Base-by-base conservation (phyloP, 2,888 invertebrate genomes). In the Acleris literana region DNA sequence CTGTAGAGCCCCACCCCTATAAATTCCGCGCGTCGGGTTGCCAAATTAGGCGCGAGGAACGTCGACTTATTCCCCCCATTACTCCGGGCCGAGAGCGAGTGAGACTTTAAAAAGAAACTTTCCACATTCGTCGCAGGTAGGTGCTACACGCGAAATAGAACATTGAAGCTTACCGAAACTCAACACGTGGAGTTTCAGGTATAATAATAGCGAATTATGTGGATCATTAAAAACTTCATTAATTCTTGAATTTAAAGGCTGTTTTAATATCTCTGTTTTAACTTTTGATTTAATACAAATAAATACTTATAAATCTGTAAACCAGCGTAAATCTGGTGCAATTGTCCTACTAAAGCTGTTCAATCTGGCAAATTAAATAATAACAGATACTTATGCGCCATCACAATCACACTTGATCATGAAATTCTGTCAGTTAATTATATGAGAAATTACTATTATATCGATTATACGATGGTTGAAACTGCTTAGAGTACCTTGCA, bases 1-100 rank as follows among this genome's bases (percentile, higher is more conserved):
- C 87, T 83, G 88, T 84, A 86, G 79, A 83, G 78, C 85, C 80
- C 83, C 86, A 83, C 83, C 88, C 85, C 87, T 81, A 92, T 92
- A 92, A 92, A 92, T 92, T 92, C 92, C 91, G 87, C 86, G 90
- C 88, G 89, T 90, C 91, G 90, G 89, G 88, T 86, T 91, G 92
- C 92, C 91, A 92, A 92, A 92, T 92, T 92, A 92, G 92, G 92
- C 92, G 92, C 86, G 85, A 91, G 90, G 82, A 88, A 83, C 82
- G 85, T 80, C 87, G 86, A 87, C 85, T 64, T 68, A 68, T 68
- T 68, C 68, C 68, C 64, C 64, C 64, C 68, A 68, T 68, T 68
- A 64, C 68, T 68, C 64, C 56, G 60, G 56, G 46, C 65, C 60
- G 60, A n/a, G 51, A 56, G 59, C 64, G 60, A 64, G 64, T 68